A percentile compares a stretch with the other conserved stretches of the same genome.
Conservation (phyloP, 1,140 invertebrate species). For the Drosophila subpulchrella region DNA sequence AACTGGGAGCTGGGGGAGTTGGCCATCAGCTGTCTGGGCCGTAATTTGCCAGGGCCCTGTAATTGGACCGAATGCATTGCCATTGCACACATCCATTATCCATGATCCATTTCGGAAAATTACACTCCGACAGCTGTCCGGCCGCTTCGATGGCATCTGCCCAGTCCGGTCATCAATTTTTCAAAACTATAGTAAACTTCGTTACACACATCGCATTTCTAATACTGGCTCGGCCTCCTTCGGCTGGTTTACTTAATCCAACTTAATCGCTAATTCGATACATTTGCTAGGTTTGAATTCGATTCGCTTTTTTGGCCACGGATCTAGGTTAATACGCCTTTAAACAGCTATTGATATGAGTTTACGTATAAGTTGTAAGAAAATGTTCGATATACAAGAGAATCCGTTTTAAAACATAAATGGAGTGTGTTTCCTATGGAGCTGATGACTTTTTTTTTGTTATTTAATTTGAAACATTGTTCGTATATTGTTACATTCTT, state of each 20-base stretch:
- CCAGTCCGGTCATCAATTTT: constrained; percentile 32
- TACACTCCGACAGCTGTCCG: constrained; percentile 64
- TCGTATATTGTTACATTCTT: constrained; percentile 34
- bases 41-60: constrained; percentile 53
- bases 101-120: constrained; percentile 70
- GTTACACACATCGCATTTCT: constrained; percentile 34
- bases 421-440: constrained; percentile 26
- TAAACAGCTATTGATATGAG: constrained; percentile 70
- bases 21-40: constrained; percentile 56
- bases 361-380: constrained; percentile 37
- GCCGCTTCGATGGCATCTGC: constrained; percentile 34
- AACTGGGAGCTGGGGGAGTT: constrained; percentile 25
- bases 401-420: constrained; percentile 28
- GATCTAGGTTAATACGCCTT: constrained; percentile 50
- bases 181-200: constrained; percentile 18
- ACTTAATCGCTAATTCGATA: constrained; percentile 68
- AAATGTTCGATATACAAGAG: constrained; percentile 42
- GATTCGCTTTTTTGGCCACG: constrained; percentile 33
- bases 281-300: constrained; percentile 54
- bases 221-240: constrained; percentile 20
- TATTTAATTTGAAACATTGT: constrained; percentile 18
- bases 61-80: constrained; percentile 48
- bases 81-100: constrained; percentile 51
- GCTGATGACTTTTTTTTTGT: constrained; percentile 14
- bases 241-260: constrained; percentile 27